phyloP scores from a whole-genome alignment of 2,113 vertebrate genomes.

The Calyptommatus sinebrachiatus region DNA sequence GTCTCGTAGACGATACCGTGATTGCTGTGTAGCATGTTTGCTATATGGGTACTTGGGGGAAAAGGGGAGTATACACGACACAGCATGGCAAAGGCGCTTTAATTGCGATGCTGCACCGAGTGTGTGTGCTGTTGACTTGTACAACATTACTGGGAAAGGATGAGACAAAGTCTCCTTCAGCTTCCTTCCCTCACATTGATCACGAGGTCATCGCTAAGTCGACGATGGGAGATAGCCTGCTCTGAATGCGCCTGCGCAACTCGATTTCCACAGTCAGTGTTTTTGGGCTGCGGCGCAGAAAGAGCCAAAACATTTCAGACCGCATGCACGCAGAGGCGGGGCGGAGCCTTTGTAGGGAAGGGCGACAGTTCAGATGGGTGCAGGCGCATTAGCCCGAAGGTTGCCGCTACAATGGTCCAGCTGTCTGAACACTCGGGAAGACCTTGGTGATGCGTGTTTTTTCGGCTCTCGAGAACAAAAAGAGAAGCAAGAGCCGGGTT shows the following conservation, averaged over 20 bases:
- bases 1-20: neutral
- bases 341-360: conserved; percentile 17
- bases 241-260: neutral
- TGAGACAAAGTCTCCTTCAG: too few species aligned
- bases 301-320: neutral
- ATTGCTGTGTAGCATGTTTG: neutral
- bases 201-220: neutral
- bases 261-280: neutral
- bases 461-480: neutral
- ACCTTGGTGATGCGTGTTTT: neutral
- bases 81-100: neutral
- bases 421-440: neutral
- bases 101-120: neutral
- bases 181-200: neutral
- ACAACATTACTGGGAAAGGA: too few species aligned
- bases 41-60: too few species aligned
- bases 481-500: too few species aligned
- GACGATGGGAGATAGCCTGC: fast-evolving
- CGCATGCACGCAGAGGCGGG: neutral
- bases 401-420: conserved; percentile 24
- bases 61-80: neutral
- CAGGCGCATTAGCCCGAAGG: conserved; percentile 59
- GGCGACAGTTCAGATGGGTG: neutral
- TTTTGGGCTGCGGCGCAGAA: too few species aligned
- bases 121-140: too few species aligned